Evolutionary conservation across 2,888 invertebrate genomes (phyloP), one percentile per base, ranked within the genome.

Genomic region (Dastarcus helophoroides): DNA sequence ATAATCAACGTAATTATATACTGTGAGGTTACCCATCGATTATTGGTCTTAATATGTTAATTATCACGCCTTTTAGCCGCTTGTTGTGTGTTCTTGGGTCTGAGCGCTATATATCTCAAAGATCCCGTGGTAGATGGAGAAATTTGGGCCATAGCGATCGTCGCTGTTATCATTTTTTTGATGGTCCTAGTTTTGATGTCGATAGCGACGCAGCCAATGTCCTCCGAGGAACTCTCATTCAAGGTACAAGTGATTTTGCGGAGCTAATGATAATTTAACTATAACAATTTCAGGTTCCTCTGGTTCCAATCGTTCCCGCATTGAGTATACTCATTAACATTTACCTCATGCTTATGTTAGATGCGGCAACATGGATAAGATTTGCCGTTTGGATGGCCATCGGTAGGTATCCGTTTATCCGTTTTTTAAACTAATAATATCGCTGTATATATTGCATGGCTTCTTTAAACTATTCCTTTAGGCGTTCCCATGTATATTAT

Each of bases 271-370:
- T n/a, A n/a, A n/a, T n/a, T n/a, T n/a, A n/a, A n/a, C n/a, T n/a
- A n/a, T n/a, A n/a, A n/a, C n/a, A n/a, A n/a, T 61, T 62, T 31
- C 61, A 88, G 78, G 85, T 89, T 3, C 90, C 90, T 1, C 60
- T 79, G 9, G 82, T 90, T 1, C 91, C 91, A 2, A 62, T 84
- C 34, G 56, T 90, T 29, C 90, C 90, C 1, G 78, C 78, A 19
- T 48, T 84, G 24, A 88, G 88, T 51, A 79, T 88, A 39, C 69
- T 86, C 43, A 68, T 82, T 23, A 91, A 91, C 53, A 69, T 88
- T 32, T 84, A 88, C 54, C 64, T 91, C 12, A 88, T 91, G 86
- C 63, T 84, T 32, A 74, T 84, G 58, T 64, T 91, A 42, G 80
- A 81, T 41, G 46, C 58, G 1, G 65, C 71, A 39, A 90, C 90